A percentile compares a stretch with the other conserved stretches of the same genome.
Conservation (phyloP, 2,888 invertebrate genomes). For the Penaeus monodon region DNA sequence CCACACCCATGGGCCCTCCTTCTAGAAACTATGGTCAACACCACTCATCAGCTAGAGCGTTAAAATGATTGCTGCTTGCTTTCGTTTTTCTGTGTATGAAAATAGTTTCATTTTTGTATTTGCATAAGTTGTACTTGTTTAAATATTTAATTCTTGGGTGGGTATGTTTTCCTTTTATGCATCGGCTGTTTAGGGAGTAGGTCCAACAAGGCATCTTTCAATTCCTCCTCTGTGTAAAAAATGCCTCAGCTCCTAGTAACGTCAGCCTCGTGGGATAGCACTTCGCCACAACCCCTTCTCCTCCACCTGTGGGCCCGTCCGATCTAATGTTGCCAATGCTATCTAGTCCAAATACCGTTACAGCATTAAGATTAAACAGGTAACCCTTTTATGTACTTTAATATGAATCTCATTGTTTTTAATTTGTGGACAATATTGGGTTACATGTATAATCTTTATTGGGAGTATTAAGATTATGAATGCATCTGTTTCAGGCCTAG, state of each 20-base stretch:
- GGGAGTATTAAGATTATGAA: background rate
- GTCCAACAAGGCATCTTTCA: conserved; percentile 15
- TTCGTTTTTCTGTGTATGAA: background rate
- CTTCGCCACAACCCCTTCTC: background rate
- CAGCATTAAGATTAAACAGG: conserved; percentile 61
- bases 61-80: background rate
- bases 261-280: background rate
- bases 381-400: background rate
- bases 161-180: background rate
- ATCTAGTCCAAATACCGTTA: conserved; percentile 39
- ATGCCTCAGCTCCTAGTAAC: background rate
- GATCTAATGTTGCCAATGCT: conserved; percentile 13
- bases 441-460: background rate
- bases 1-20: conserved; percentile 42
- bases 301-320: conserved; percentile 36
- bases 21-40: conserved; percentile 37
- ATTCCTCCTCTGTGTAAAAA: background rate
- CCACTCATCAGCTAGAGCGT: conserved; percentile 42
- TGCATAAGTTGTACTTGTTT: background rate
- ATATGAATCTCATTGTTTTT: no score
- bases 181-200: conserved; percentile 18
- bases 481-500: conserved; percentile 4
- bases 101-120: background rate
- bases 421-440: no score
- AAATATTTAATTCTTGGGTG: no score